Conservation (phyloP, 2,888 invertebrate species). For the Sesamia inferens region DNA sequence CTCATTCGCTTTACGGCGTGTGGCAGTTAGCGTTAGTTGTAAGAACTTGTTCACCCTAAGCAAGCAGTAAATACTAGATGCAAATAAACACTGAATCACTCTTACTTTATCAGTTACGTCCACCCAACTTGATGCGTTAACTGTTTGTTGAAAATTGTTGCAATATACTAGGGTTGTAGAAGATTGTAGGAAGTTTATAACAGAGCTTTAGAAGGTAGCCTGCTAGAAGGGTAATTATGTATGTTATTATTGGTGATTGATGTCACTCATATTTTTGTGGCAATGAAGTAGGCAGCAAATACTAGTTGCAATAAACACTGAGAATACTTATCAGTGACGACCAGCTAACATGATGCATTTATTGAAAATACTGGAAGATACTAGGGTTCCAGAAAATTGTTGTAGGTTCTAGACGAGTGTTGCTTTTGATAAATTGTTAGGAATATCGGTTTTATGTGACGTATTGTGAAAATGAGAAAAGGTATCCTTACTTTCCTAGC, state of each 20-base stretch:
- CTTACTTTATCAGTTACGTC: slow-evolving; percentile 63
- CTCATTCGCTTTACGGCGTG: slow-evolving; percentile 45
- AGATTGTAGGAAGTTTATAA: not conserved
- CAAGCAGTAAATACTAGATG: slow-evolving; percentile 68
- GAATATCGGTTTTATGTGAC: not conserved
- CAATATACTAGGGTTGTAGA: slow-evolving; percentile 18
- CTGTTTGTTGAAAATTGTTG: slow-evolving; percentile 33
- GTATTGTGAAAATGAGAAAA: not conserved
- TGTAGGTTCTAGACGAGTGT: not conserved
- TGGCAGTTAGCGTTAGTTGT: slow-evolving; percentile 39
- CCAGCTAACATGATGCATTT: slow-evolving; percentile 47
- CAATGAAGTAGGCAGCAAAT: slow-evolving; percentile 61
- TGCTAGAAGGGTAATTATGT: not conserved
- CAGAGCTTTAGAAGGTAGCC: not conserved
- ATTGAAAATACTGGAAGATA: not conserved
- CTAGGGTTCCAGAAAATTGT: not conserved
- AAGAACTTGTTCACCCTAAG: slow-evolving; percentile 64
- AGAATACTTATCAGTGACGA: slow-evolving; percentile 62
- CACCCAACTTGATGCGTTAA: slow-evolving; percentile 53
- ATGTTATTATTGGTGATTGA: not conserved
- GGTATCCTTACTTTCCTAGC: not conserved
- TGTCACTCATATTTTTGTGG: not conserved
- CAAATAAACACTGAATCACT: slow-evolving; percentile 64
- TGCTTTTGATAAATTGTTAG: no score
- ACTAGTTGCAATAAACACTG: slow-evolving; percentile 65